A percentile compares a stretch with the other conserved stretches of the same genome.
Evolutionary conservation across 2,113 vertebrate species (phyloP).

Genomic region (Elachura formosa): DNA sequence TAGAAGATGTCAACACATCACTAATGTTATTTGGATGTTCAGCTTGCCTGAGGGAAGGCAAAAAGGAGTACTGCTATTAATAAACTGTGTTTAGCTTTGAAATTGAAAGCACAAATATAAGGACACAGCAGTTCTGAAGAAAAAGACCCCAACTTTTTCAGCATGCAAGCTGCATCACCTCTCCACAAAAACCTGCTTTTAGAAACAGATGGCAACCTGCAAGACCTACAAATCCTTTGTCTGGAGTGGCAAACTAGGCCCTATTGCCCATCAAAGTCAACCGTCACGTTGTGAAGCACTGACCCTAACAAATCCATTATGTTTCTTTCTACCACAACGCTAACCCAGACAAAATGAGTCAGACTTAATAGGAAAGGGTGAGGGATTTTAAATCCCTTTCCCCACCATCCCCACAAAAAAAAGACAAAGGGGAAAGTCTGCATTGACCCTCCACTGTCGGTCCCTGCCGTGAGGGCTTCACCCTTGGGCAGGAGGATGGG

Average conservation of each 20-base stretch:
- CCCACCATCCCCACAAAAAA: neutral
- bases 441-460: neutral
- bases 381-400: conserved; percentile 36
- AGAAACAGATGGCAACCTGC: conserved; percentile 71
- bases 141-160: neutral
- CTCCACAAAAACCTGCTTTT: conserved; percentile 47
- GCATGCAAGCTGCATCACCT: conserved; percentile 23
- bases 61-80: neutral
- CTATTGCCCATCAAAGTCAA: conserved; percentile 63
- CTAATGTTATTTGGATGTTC: neutral
- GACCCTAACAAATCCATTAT: conserved; percentile 73
- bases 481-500: neutral
- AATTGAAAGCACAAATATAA: conserved; percentile 7
- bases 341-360: conserved; percentile 57
- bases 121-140: neutral
- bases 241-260: conserved; percentile 48
- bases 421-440: neutral
- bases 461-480: neutral
- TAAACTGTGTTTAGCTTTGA: neutral
- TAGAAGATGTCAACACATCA: neutral
- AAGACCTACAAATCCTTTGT: conserved; percentile 64
- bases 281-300: conserved; percentile 64
- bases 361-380: conserved; percentile 27
- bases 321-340: conserved; percentile 55
- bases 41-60: neutral